Base-by-base conservation (phyloP, 30 jellyfish, hydroid and myxozoan genomes). In the Aurelia aurita complex sp. Pacific region DNA sequence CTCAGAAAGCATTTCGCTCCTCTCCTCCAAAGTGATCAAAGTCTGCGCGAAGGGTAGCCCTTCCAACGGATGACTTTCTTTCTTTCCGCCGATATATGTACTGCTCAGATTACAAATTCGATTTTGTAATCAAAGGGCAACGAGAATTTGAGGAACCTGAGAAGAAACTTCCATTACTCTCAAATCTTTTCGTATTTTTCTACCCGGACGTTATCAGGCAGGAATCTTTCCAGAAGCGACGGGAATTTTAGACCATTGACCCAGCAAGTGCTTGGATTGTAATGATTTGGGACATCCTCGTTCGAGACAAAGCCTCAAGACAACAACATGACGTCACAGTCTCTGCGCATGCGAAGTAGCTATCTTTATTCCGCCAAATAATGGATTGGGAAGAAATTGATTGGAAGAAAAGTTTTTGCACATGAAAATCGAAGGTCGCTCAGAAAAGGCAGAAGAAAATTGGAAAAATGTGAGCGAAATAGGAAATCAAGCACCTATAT, bases 391-490 rank as follows among this genome's bases (percentile, higher is more conserved):
- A 23, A 23, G 29, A 23, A 23, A 61, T 62, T 19, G 34, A 33
- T 23, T 23, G 29, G 86, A 17, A 19, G 53, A 76, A 61, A 77
- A 16, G 62, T 10, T 77, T 9, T 35, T 55, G 87, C 70, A 60
- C 77, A 60, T 38, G 87, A 77, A 77, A 19, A 38, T 33, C 13
- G 87, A 8, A 29, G 61, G 51, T 6, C 0, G 57, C 57, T 1
- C 65, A 77, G 62, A 32, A 15, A 52, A 62, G 34, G 87, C 54
- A 18, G 64, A 57, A 43, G 40, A 50, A 33, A 77, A 9, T 33
- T 11, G 43, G 9, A 61, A 67, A 77, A 77, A 77, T 77, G 87
- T 77, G 87, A 77, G 75, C 68, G 87, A 36, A 61, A 38, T 33
- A 61, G 50, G 77, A 67, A 34, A 13, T 40, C 2, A 35, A 59